A percentile compares a stretch with the other conserved stretches of the same genome.
These are phyloP conservation scores for Trigoniulus corallinus DNA, from an alignment of 1,140 invertebrate genomes.

Conservation along the genomic window DNA sequence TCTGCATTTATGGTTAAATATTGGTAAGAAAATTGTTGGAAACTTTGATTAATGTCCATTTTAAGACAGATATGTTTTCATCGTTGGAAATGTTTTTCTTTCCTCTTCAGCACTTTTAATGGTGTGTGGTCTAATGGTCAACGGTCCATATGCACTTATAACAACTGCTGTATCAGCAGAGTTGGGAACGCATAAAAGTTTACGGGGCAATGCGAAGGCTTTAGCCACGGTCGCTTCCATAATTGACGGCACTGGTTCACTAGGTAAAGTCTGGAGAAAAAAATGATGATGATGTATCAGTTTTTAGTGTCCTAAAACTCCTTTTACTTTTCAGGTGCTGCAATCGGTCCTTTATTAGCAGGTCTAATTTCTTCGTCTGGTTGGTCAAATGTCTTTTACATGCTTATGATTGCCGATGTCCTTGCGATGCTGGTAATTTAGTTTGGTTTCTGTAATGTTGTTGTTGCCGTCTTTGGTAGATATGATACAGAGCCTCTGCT, in stretches of 20 bases:
- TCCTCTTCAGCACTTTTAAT: constrained; percentile 39
- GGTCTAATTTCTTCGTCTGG: constrained; percentile 53
- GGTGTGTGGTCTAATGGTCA: constrained; percentile 64
- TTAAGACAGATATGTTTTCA: not conserved
- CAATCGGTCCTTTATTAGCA: constrained; percentile 73
- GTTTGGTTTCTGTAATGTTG: too few relatives aligned
- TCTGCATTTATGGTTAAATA: constrained; percentile 39
- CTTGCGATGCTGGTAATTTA: constrained; percentile 48
- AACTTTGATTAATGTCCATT: not conserved
- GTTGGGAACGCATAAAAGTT: constrained; percentile 67
- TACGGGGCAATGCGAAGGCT: constrained; percentile 71
- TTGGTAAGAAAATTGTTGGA: constrained; percentile 17
- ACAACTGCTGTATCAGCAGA: constrained; percentile 92
- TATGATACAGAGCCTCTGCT: too few relatives aligned
- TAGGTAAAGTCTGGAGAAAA: constrained; percentile 47
- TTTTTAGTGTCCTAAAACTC: not conserved
- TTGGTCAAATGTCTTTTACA: constrained; percentile 81
- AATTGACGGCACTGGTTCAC: constrained; percentile 88
- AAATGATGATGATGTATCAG: too few relatives aligned
- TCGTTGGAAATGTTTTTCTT: not conserved
- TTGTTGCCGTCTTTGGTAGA: too few relatives aligned
- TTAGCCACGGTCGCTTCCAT: constrained; percentile 90
- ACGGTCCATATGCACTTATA: constrained; percentile 89
- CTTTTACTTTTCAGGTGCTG: constrained; percentile 43
- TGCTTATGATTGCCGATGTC: constrained; percentile 70